These are phyloP conservation scores for Sebastolobus alascanus DNA, from an alignment of 2,797 vertebrate genomes.

Conservation along the genomic window DNA sequence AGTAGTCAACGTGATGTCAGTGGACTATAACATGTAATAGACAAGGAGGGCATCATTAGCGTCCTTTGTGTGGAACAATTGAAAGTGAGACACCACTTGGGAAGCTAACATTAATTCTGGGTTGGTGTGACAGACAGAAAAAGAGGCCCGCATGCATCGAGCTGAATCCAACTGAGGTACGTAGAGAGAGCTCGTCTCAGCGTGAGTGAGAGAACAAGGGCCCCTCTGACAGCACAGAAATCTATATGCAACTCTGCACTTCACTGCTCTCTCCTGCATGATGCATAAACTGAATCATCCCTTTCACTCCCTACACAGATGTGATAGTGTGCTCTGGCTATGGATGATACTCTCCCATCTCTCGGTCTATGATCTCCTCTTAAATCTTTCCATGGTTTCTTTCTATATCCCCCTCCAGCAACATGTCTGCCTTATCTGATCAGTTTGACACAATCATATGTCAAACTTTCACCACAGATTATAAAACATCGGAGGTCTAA, in stretches of 20 bases:
- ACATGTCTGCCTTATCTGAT: constrained; percentile 21
- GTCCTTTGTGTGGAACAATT: constrained; percentile 50
- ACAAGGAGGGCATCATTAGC: constrained; percentile 62
- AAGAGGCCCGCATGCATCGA: constrained; percentile 45
- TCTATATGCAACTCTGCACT: constrained; percentile 79
- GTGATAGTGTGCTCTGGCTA: constrained; percentile 70
- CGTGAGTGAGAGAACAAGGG: constrained; percentile 71
- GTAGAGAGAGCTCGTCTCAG: constrained; percentile 50
- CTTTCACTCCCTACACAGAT: constrained; percentile 77
- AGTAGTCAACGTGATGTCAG: constrained; percentile 51
- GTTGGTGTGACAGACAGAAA: constrained; percentile 63
- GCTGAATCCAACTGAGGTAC: constrained; percentile 52
- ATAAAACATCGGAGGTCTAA: constrained; percentile 5
- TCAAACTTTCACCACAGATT: constrained; percentile 4
- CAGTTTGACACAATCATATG: neutral
- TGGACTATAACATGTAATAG: constrained; percentile 37
- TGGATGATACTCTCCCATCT: constrained; percentile 63
- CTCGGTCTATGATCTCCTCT: constrained; percentile 57
- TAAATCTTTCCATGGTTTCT: constrained; percentile 35
- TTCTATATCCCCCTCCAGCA: constrained; percentile 24
- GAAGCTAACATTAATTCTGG: constrained; percentile 62
- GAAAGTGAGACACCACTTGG: constrained; percentile 56
- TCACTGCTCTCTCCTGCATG: constrained; percentile 73
- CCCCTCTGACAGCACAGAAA: constrained; percentile 76
- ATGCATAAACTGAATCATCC: constrained; percentile 82